A percentile compares a stretch with the other conserved stretches of the same genome.
Conservation (phyloP, 2,888 invertebrate species). For the Stenotaenia linearis region DNA sequence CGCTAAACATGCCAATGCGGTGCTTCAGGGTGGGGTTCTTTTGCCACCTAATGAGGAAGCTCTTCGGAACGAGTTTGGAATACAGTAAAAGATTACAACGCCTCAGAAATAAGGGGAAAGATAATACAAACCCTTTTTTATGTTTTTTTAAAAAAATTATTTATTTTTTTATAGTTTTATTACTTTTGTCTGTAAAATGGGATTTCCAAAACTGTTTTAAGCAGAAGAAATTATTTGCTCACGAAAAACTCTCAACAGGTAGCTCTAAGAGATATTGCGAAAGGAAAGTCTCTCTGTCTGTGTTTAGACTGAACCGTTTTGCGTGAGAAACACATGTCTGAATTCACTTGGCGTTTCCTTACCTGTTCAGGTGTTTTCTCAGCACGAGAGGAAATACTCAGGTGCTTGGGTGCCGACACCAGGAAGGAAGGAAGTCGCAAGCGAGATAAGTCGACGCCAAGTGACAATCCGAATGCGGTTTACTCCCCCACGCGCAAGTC, state of each 20-base stretch:
- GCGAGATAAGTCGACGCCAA: constrained; percentile 7
- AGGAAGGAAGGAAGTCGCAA: neutral
- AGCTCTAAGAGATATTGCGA: too few relatives aligned
- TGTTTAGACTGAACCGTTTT: neutral
- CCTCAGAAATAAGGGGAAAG: neutral
- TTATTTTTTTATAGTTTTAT: neutral
- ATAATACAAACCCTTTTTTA: neutral
- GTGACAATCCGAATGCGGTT: neutral
- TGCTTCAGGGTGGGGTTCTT: neutral
- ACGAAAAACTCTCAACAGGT: neutral
- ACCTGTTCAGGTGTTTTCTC: neutral
- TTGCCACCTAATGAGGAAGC: neutral
- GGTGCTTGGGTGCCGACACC: neutral
- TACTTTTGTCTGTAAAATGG: neutral
- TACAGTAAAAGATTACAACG: neutral
- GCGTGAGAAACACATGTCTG: neutral
- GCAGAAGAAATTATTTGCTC: neutral
- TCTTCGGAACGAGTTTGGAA: neutral
- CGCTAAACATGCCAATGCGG: neutral
- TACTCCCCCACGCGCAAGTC: neutral
- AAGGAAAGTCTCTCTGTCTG: neutral
- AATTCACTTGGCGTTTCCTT: neutral
- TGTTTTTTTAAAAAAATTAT: neutral
- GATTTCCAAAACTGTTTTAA: neutral
- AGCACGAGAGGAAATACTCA: neutral